Percentiles rank a stretch among this genome's conserved stretches.
phyloP scores from a whole-genome alignment of 1,140 invertebrate genomes.

The Atta cephalotes region DNA sequence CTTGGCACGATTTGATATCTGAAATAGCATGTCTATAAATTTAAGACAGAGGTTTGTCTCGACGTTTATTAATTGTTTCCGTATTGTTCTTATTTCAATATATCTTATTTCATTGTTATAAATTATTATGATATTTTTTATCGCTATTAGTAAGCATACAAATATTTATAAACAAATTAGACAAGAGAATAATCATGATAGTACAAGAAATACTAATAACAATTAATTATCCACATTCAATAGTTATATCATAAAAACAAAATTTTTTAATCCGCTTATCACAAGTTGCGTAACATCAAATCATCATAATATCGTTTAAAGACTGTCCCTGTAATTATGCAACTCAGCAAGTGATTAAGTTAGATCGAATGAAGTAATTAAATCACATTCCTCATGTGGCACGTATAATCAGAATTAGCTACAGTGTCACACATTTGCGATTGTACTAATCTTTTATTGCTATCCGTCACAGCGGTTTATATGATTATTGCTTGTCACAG shows the following conservation, averaged over 20 bases:
- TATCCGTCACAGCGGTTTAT: background rate
- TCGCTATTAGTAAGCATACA: background rate
- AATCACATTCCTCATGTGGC: background rate
- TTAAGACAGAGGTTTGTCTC: background rate
- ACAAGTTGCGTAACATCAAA: background rate
- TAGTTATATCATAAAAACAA: background rate
- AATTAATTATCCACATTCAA: background rate
- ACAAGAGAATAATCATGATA: background rate
- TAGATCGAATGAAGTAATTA: constrained; percentile 1
- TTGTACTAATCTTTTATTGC: constrained; percentile 1
- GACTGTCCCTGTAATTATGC: constrained; percentile 13
- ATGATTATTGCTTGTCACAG: background rate
- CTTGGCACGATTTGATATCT: constrained; percentile 6
- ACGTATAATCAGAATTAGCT: background rate
- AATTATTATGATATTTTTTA: background rate
- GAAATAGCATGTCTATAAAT: constrained; percentile 30
- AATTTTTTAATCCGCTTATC: background rate
- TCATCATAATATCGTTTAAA: background rate
- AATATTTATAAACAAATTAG: constrained; percentile 5
- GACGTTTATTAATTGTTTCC: constrained; percentile 14
- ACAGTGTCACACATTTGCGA: background rate
- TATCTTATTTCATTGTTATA: background rate
- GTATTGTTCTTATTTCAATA: background rate
- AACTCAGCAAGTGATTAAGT: constrained; percentile 16
- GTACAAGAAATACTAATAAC: background rate